Percentiles rank a stretch among this genome's conserved stretches.
These are phyloP conservation scores for Muscicapa striata DNA, from an alignment of 2,797 vertebrate species.

Conservation along the genomic window DNA sequence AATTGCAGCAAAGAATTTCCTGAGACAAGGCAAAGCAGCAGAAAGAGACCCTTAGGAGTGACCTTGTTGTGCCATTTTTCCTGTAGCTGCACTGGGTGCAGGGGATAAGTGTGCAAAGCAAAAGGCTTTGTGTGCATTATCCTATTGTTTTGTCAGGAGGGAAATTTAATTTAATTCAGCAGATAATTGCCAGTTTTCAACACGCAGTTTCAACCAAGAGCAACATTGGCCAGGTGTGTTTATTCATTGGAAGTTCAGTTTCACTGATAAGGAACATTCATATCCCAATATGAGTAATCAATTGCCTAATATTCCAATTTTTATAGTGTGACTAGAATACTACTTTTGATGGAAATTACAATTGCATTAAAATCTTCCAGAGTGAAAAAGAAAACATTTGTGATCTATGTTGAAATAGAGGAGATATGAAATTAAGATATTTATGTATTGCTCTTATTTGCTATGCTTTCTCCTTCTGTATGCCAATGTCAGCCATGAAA, in stretches of 20 bases:
- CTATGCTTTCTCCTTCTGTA: not conserved
- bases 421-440: not conserved
- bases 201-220: not conserved
- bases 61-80: not conserved
- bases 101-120: not conserved
- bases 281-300: not conserved
- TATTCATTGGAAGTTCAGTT: not conserved
- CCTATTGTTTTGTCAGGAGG: not conserved
- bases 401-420: not conserved
- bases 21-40: not conserved
- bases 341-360: not conserved
- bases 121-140: not conserved
- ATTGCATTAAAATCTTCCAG: not conserved
- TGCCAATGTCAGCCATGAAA: not conserved
- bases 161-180: not conserved
- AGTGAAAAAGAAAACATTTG: not conserved
- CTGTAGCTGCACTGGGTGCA: conserved; percentile 6
- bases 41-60: not conserved
- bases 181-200: not conserved
- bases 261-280: not conserved
- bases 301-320: not conserved
- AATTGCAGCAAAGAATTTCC: not conserved
- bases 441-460: not conserved
- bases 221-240: not conserved
- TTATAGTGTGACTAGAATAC: not conserved